Evolutionary conservation across 2,113 vertebrate species (phyloP).

Genomic region (Pungitius pungitius): DNA sequence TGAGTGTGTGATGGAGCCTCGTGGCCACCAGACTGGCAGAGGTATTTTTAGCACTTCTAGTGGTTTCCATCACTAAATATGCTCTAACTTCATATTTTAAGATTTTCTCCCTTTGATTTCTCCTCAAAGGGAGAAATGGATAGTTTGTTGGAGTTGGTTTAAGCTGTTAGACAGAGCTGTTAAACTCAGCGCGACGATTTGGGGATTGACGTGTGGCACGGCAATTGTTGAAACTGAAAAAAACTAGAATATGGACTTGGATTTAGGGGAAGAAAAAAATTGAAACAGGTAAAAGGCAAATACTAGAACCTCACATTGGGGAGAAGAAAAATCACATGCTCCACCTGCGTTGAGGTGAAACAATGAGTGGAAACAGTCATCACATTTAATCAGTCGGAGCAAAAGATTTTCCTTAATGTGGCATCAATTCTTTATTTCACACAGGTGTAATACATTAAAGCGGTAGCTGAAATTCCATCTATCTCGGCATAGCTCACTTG

Average conservation of each 20-base stretch:
- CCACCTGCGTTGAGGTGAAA: conserved; percentile 41
- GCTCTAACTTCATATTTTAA: conserved; percentile 76
- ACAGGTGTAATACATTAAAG: conserved; percentile 37
- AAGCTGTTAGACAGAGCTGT: conserved; percentile 58
- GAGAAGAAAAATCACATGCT: conserved; percentile 40
- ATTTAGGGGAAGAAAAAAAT: background rate
- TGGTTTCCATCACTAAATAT: conserved; percentile 79
- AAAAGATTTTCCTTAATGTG: conserved; percentile 43
- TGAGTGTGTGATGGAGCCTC: conserved; percentile 78
- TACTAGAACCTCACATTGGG: background rate
- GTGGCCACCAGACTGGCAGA: conserved; percentile 78
- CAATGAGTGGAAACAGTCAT: conserved; percentile 55
- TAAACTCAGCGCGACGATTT: conserved; percentile 49
- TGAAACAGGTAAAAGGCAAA: conserved; percentile 1
- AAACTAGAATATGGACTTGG: conserved; percentile 18
- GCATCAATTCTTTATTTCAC: conserved; percentile 52
- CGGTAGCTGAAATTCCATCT: conserved; percentile 4
- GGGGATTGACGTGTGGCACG: conserved; percentile 39
- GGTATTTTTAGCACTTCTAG: conserved; percentile 82
- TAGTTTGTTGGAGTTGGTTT: conserved; percentile 68
- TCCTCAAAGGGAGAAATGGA: conserved; percentile 72
- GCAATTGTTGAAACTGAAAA: conserved; percentile 53
- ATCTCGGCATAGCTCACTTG: background rate
- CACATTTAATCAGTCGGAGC: conserved; percentile 56
- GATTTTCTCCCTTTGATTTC: conserved; percentile 21